These are phyloP conservation scores for Reticulitermes lucifugus DNA, from an alignment of 2,888 invertebrate genomes.

Conservation along the genomic window DNA sequence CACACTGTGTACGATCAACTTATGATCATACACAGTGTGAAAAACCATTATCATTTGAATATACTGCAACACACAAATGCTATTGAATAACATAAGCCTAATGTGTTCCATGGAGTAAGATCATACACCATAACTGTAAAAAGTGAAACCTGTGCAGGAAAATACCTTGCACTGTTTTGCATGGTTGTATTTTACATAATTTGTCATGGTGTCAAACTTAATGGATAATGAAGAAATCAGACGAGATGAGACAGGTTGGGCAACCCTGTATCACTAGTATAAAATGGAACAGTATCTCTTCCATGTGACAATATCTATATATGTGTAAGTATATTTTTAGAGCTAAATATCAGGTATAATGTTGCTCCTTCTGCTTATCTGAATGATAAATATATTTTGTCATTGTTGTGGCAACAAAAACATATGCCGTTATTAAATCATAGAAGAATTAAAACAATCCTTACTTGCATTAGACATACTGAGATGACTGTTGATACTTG, in stretches of 20 bases:
- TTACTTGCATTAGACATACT: not conserved
- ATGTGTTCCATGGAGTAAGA: too few species aligned
- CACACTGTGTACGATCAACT: too few species aligned
- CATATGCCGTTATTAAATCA: not conserved
- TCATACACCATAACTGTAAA: too few species aligned
- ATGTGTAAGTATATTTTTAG: slow-evolving; percentile 32
- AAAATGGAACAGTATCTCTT: not conserved
- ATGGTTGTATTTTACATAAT: not conserved
- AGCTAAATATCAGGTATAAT: slow-evolving; percentile 16
- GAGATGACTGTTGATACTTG: not conserved
- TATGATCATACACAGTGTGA: too few species aligned
- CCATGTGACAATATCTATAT: slow-evolving; percentile 20
- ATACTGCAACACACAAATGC: too few species aligned
- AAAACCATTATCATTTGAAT: too few species aligned
- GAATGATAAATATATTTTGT: slow-evolving; percentile 25
- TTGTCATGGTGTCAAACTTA: not conserved
- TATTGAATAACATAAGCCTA: too few species aligned
- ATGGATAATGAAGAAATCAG: not conserved
- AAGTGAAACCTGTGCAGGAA: too few species aligned
- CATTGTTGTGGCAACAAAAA: slow-evolving; percentile 23
- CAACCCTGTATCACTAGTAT: not conserved
- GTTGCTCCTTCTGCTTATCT: slow-evolving; percentile 4
- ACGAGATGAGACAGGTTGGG: not conserved
- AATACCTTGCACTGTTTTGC: too few species aligned
- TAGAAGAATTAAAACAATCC: slow-evolving; percentile 1